A percentile compares a stretch with the other conserved stretches of the same genome.
Evolutionary conservation across 2,113 vertebrate species (phyloP).

Genomic region (Erythrocercus mccallii): DNA sequence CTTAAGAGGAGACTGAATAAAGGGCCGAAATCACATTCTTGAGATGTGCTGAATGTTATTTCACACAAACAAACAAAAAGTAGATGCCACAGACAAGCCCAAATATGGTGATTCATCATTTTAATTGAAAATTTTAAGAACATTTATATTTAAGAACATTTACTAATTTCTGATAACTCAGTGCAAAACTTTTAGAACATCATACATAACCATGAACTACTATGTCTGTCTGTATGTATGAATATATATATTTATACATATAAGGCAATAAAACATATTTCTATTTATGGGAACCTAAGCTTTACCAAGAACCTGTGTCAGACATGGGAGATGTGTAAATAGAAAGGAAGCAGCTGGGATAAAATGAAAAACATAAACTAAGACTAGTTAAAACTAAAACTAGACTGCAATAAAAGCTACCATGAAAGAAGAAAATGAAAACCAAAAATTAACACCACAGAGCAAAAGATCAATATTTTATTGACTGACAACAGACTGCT

Average conservation of each 20-base stretch:
- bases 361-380: not conserved
- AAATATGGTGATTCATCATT: not conserved
- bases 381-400: no score
- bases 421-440: not conserved
- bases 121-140: not conserved
- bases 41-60: not conserved
- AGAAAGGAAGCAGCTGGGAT: not conserved
- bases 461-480: conserved; percentile 24
- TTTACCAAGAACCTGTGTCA: not conserved
- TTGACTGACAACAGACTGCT: not conserved
- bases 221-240: accelerated
- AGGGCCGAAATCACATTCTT: not conserved
- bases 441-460: not conserved
- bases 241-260: not conserved
- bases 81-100: not conserved
- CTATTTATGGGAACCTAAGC: conserved; percentile 7
- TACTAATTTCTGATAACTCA: not conserved
- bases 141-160: not conserved
- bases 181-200: not conserved
- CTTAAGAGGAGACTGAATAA: not conserved
- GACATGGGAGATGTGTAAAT: not conserved
- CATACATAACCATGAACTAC: not conserved
- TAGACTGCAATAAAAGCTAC: not conserved
- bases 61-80: not conserved
- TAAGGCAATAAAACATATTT: not conserved